Evolutionary conservation across 1,140 invertebrate species (phyloP), one percentile per base, ranked within the genome.

Genomic region (Drosophila takahashii): DNA sequence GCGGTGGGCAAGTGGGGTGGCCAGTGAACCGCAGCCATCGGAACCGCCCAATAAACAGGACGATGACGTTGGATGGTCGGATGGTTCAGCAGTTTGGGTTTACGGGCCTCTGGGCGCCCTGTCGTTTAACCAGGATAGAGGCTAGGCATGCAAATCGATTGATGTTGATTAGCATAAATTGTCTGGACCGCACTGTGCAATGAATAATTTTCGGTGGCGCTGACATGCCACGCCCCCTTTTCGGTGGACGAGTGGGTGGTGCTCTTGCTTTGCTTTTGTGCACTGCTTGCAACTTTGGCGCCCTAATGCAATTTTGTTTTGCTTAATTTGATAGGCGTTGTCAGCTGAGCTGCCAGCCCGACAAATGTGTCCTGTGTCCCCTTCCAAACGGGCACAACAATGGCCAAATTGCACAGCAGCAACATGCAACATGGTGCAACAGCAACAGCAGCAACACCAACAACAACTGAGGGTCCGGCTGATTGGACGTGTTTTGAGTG

Each of bases 151-250:
- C 84, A 83, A 90, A 90, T 86, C 86, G 86, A 90, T 90, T 90
- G 86, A 90, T 90, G 86, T 90, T 90, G 86, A 90, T 90, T 90
- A 90, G 87, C 86, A 90, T 90, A 90, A 90, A 90, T 90, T 90
- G 86, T 90, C 86, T 90, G 86, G 81, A 90, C 86, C 86, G 81
- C 86, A 89, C 69, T 90, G 85, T 89, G 84, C 84, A 89, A 89
- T 89, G 84, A 89, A 89, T 89, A 90, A 89, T 84, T 90, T 89
- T 77, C 22, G 84, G 75, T 57, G 80, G 66, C 50, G 60, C 69
- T 72, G 64, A 66, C 81, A 81, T 65, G 73, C 77, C 59, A 74
- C 69, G 64, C 69, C 62, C 48, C 48, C 27, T 11, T 10, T 9
- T 9, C 15, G 39, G 2, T 42, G 39, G 15, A n/a, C 15, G 34